These are phyloP conservation scores for Agrochola lota DNA, from an alignment of 2,888 invertebrate genomes.

Conservation along the genomic window DNA sequence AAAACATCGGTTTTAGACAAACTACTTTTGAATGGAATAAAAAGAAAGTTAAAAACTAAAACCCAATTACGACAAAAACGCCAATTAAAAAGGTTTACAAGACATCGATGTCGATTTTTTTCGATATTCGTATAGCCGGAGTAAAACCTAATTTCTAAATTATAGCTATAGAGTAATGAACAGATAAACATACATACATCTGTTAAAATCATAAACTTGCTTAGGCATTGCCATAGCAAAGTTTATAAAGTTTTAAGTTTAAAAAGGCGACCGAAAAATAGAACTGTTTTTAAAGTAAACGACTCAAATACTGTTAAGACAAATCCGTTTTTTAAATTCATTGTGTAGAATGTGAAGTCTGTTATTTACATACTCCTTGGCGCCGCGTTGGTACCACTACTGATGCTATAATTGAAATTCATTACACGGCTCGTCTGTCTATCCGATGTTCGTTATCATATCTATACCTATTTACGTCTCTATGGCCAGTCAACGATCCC, in stretches of 20 bases:
- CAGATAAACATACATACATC: background rate
- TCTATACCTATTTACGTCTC: slow-evolving; percentile 18
- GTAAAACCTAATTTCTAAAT: background rate
- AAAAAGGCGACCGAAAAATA: too few species aligned
- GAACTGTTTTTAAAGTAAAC: too few species aligned
- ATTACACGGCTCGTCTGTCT: slow-evolving; percentile 42
- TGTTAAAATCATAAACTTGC: background rate
- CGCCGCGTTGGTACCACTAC: slow-evolving; percentile 29
- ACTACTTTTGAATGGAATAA: background rate
- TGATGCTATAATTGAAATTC: slow-evolving; percentile 56
- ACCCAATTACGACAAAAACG: too few species aligned
- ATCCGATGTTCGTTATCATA: slow-evolving; percentile 41
- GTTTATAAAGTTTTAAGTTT: too few species aligned
- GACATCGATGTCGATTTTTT: background rate
- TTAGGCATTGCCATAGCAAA: background rate
- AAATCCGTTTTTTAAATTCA: background rate
- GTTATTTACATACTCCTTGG: slow-evolving; percentile 40
- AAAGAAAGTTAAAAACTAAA: background rate
- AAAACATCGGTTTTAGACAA: background rate
- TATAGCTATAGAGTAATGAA: background rate
- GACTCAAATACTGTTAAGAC: background rate
- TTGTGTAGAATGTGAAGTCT: slow-evolving; percentile 1
- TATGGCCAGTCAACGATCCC: slow-evolving; percentile 21
- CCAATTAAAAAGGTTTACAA: background rate
- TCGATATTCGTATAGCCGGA: too few species aligned